Percentiles rank a stretch among this genome's conserved stretches.
Conservation (phyloP, 2,888 invertebrate species). For the Anthophora plumipes region DNA sequence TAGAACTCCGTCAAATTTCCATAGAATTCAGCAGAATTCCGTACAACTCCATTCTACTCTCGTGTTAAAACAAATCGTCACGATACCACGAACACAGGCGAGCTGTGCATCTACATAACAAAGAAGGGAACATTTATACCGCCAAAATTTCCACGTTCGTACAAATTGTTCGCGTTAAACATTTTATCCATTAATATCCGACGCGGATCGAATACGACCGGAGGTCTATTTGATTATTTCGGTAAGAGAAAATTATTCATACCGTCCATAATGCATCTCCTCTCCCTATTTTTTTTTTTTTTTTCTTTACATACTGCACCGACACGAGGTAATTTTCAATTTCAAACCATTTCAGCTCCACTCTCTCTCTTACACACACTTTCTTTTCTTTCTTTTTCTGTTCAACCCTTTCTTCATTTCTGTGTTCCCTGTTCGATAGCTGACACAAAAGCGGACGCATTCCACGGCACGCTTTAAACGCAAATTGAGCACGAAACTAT, state of each 20-base stretch:
- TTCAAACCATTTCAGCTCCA: not conserved
- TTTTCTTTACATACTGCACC: not conserved
- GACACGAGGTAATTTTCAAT: conserved; percentile 22
- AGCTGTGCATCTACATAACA: too few relatives aligned
- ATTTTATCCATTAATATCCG: too few relatives aligned
- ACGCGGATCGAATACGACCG: not conserved
- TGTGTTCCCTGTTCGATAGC: conserved; percentile 54
- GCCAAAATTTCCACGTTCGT: not conserved
- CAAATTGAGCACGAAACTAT: conserved; percentile 77
- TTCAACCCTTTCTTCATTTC: conserved; percentile 7
- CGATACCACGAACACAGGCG: too few relatives aligned
- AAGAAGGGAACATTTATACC: too few relatives aligned
- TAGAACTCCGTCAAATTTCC: too few relatives aligned
- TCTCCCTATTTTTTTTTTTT: too few relatives aligned
- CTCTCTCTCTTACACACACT: not conserved
- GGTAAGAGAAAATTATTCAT: conserved; percentile 15
- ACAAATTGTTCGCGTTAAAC: not conserved
- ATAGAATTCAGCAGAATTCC: too few relatives aligned
- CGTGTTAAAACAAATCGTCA: too few relatives aligned
- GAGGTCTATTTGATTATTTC: conserved; percentile 8
- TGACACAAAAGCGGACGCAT: conserved; percentile 58
- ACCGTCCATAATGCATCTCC: not conserved
- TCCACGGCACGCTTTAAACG: conserved; percentile 67
- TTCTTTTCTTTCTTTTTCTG: not conserved
- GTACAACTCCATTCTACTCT: too few relatives aligned